A percentile compares a stretch with the other conserved stretches of the same genome.
Evolutionary conservation across 2,113 vertebrate genomes (phyloP).

Genomic region (Nasalis larvatus): DNA sequence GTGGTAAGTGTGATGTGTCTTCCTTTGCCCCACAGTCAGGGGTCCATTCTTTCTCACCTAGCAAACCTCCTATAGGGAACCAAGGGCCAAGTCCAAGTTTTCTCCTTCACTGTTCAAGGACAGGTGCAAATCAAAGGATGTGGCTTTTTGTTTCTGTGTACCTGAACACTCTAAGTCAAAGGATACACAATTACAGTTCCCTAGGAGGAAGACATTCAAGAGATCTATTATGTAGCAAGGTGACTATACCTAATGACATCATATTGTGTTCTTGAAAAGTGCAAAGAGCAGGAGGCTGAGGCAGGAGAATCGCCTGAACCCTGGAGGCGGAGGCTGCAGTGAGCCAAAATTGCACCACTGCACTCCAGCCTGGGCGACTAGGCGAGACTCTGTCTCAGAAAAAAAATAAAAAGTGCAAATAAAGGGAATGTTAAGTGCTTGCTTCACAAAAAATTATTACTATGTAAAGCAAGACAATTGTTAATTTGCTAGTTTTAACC

Average conservation of each 20-base stretch:
- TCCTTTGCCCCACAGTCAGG: not conserved
- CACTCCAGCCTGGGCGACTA: too few species aligned
- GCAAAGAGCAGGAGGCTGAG: not conserved
- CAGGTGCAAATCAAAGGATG: not conserved
- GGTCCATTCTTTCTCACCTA: not conserved
- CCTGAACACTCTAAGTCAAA: not conserved
- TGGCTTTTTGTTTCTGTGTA: not conserved
- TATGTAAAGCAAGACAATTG: not conserved
- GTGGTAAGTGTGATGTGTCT: not conserved
- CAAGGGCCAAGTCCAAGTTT: not conserved
- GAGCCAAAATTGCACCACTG: too few species aligned
- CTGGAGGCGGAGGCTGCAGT: too few species aligned
- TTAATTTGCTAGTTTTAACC: not conserved
- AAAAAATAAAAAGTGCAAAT: too few species aligned
- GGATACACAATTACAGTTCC: not conserved
- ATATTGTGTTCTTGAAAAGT: not conserved
- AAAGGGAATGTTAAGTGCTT: not conserved
- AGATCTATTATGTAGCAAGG: not conserved
- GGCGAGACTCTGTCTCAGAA: fast-evolving
- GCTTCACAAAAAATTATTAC: not conserved
- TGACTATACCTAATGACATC: not conserved
- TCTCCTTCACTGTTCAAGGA: not conserved
- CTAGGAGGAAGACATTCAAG: not conserved
- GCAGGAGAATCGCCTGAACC: too few species aligned
- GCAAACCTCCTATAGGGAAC: not conserved